Percentiles rank a stretch among this genome's conserved stretches.
Evolutionary conservation across 2,888 invertebrate species (phyloP).

Genomic region (Ichneumoninae sp.): DNA sequence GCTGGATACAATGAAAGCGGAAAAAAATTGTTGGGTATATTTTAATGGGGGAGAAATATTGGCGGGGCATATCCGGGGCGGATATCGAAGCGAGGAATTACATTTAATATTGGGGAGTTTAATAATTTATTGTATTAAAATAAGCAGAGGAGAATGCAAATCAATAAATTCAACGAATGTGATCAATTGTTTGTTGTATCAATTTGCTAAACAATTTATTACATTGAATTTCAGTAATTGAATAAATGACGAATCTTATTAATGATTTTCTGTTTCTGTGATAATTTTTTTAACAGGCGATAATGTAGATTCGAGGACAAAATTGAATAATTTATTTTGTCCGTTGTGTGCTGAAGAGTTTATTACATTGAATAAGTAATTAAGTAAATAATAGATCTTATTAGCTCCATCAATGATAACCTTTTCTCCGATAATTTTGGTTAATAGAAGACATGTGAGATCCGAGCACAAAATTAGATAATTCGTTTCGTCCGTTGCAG

Average conservation of each 20-base stretch:
- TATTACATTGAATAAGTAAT: too few relatives aligned
- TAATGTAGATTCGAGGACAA: too few relatives aligned
- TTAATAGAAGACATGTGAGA: too few relatives aligned
- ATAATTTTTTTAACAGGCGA: not conserved
- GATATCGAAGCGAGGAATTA: too few relatives aligned
- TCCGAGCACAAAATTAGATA: not conserved
- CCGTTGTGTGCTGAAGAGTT: constrained; percentile 39
- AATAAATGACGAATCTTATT: not conserved
- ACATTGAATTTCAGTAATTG: not conserved
- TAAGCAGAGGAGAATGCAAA: not conserved
- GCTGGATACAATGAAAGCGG: not conserved
- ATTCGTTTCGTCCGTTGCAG: constrained; percentile 67
- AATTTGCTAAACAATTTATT: not conserved
- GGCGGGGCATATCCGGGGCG: too few relatives aligned
- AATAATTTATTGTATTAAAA: not conserved
- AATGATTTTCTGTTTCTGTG: not conserved
- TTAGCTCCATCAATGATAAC: too few relatives aligned
- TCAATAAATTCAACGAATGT: not conserved
- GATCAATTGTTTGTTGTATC: not conserved
- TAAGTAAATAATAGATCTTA: too few relatives aligned
- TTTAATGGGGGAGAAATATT: not conserved
- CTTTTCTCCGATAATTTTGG: not conserved
- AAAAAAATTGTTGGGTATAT: not conserved
- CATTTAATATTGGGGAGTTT: not conserved
- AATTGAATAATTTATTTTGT: constrained; percentile 9